These are phyloP conservation scores for Dendronephthya gigantea DNA, from an alignment of 64 coral and sea anemone genomes.

Conservation along the genomic window DNA sequence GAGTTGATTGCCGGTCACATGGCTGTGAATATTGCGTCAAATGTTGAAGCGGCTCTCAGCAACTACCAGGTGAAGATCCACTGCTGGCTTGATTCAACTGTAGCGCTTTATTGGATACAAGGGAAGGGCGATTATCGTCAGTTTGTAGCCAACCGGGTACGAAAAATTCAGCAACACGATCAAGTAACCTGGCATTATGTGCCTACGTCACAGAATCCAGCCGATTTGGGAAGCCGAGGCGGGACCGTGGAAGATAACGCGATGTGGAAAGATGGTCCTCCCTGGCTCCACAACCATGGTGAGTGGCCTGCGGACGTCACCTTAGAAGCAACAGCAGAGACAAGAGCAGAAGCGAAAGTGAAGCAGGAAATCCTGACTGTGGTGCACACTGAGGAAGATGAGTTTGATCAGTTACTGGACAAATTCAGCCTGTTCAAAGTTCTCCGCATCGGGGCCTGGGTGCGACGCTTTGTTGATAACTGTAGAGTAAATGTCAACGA, in stretches of 20 bases:
- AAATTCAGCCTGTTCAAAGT: not conserved
- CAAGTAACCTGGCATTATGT: constrained; percentile 4
- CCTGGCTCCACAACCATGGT: not conserved
- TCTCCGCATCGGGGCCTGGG: not conserved
- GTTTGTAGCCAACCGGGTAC: too few species aligned
- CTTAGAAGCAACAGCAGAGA: not conserved
- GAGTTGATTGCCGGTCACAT: too few species aligned
- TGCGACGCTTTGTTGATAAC: not conserved
- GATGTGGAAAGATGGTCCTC: not conserved
- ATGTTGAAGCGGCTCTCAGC: too few species aligned
- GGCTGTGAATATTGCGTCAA: too few species aligned
- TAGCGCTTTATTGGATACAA: too few species aligned
- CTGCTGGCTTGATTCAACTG: too few species aligned
- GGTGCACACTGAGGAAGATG: not conserved
- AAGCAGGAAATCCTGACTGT: not conserved
- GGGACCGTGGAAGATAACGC: not conserved
- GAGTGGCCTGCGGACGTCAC: not conserved
- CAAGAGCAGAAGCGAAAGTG: not conserved
- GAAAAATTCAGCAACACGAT: not conserved
- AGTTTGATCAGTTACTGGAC: not conserved
- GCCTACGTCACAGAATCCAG: not conserved
- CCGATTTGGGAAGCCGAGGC: not conserved
- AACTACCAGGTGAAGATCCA: too few species aligned
- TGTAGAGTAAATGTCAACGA: not conserved
- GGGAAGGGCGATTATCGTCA: too few species aligned